These are phyloP conservation scores for Porites divaricata DNA, from an alignment of 92 coral and sea anemone genomes.

Conservation along the genomic window DNA sequence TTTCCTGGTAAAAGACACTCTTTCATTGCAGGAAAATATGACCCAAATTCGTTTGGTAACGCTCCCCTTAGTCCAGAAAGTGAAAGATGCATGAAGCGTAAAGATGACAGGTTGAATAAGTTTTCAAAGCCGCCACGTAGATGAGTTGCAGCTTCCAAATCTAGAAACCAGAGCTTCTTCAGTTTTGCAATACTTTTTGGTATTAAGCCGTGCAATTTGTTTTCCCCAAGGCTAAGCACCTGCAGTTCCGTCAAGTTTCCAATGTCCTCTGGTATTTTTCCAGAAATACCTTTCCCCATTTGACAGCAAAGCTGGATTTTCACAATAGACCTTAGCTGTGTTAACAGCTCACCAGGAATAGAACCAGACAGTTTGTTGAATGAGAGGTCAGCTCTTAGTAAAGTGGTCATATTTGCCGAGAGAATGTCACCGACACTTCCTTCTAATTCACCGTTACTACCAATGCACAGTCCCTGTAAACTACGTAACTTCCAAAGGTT, in stretches of 20 bases:
- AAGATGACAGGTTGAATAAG: slow-evolving; percentile 57
- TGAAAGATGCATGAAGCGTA: slow-evolving; percentile 69
- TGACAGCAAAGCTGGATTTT: slow-evolving; percentile 78
- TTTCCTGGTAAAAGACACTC: slow-evolving; percentile 77
- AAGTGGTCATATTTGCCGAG: slow-evolving; percentile 71
- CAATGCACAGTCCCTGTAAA: slow-evolving; percentile 69
- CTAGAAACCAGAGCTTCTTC: slow-evolving; percentile 79
- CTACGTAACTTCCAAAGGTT: slow-evolving; percentile 84
- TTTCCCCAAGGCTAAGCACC: slow-evolving; percentile 84
- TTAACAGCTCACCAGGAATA: slow-evolving; percentile 61
- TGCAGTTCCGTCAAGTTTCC: slow-evolving; percentile 79
- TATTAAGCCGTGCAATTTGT: slow-evolving; percentile 57
- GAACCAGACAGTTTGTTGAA: slow-evolving; percentile 62
- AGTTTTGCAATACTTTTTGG: slow-evolving; percentile 75
- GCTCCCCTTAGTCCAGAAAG: slow-evolving; percentile 66
- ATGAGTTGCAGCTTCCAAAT: slow-evolving; percentile 55
- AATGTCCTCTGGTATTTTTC: slow-evolving; percentile 70
- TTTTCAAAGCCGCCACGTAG: slow-evolving; percentile 57
- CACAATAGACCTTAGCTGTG: slow-evolving; percentile 59
- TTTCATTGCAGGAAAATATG: slow-evolving; percentile 61
- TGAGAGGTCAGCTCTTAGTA: slow-evolving; percentile 57
- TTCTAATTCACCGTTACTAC: slow-evolving; percentile 29
- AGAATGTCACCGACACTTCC: slow-evolving; percentile 65
- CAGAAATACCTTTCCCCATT: slow-evolving; percentile 50
- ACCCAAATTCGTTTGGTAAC: slow-evolving; percentile 71